A percentile compares a stretch with the other conserved stretches of the same genome.
These are phyloP conservation scores for Drosophila sucinea DNA, from an alignment of 1,140 invertebrate species.

Conservation along the genomic window DNA sequence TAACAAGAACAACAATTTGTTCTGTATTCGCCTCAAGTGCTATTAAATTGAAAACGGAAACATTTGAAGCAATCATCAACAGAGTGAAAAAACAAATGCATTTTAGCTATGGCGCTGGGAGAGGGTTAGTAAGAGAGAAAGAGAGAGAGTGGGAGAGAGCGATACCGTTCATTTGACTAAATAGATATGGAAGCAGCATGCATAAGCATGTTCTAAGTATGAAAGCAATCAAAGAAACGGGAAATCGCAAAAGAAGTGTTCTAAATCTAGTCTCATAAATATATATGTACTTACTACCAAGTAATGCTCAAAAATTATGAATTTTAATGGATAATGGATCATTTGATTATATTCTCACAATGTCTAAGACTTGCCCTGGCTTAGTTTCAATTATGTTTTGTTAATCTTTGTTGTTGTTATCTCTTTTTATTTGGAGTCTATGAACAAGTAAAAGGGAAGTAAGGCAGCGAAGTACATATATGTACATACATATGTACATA, in stretches of 20 bases:
- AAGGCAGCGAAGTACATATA: too few relatives aligned
- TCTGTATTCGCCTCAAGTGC: constrained; percentile 10
- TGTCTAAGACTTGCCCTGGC: too few relatives aligned
- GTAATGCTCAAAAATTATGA: too few relatives aligned
- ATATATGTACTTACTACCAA: too few relatives aligned
- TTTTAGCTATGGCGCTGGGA: not conserved
- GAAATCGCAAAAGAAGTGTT: not conserved
- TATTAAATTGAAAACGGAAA: constrained; percentile 38
- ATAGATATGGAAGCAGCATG: not conserved
- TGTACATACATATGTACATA: too few relatives aligned
- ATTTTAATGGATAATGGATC: too few relatives aligned
- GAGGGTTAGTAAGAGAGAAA: not conserved
- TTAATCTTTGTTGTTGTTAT: too few relatives aligned
- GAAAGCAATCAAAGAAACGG: not conserved
- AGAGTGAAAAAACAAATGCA: not conserved
- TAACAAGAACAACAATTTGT: constrained; percentile 1
- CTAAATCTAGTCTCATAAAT: too few relatives aligned
- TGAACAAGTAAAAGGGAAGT: too few relatives aligned
- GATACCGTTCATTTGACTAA: not conserved
- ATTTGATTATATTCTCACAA: too few relatives aligned
- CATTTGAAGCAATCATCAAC: constrained; percentile 25
- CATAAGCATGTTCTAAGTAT: not conserved
- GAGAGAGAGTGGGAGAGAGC: not conserved
- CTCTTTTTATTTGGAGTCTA: too few relatives aligned
- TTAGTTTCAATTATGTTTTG: too few relatives aligned